phyloP scores from a whole-genome alignment of 2,797 vertebrate species.

The Rhinatrema bivittatum region DNA sequence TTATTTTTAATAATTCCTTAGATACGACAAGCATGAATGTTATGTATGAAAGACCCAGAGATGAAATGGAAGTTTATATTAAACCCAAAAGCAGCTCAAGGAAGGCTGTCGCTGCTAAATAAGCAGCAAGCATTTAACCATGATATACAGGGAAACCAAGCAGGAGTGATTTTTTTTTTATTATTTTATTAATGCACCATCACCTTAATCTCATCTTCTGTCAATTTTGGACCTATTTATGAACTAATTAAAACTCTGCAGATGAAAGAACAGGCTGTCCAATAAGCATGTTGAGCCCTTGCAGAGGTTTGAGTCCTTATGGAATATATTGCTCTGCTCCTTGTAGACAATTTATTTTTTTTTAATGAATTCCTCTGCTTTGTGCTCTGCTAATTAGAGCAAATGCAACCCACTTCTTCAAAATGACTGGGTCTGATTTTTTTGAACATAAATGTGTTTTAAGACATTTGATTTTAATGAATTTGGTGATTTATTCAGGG shows the following conservation, averaged over 20 bases:
- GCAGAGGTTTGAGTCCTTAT: constrained; percentile 41
- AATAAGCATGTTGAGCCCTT: constrained; percentile 39
- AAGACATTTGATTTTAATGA: constrained; percentile 3
- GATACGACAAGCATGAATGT: constrained; percentile 79
- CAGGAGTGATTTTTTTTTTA: constrained; percentile 44
- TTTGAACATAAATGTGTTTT: constrained; percentile 1
- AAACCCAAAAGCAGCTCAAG: constrained; percentile 65
- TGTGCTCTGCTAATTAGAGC: constrained; percentile 6
- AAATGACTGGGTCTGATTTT: constrained; percentile 14
- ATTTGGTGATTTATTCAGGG: neutral
- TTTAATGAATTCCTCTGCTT: constrained; percentile 28
- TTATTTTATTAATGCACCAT: constrained; percentile 41
- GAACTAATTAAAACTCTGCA: constrained; percentile 54
- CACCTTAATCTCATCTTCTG: constrained; percentile 43
- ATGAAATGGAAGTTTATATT: constrained; percentile 88
- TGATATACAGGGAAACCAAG: constrained; percentile 48
- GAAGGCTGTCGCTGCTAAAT: constrained; percentile 69
- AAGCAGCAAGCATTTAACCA: constrained; percentile 49
- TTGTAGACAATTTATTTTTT: constrained; percentile 32
- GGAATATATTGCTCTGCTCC: constrained; percentile 17
- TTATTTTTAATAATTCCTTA: constrained; percentile 84
- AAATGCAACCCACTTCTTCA: constrained; percentile 28
- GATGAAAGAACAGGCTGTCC: constrained; percentile 42
- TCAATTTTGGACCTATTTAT: constrained; percentile 45
- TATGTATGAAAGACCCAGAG: constrained; percentile 72